Base-by-base conservation (phyloP, 2,113 vertebrate species). In the Dicerorhinus sumatrensis region DNA sequence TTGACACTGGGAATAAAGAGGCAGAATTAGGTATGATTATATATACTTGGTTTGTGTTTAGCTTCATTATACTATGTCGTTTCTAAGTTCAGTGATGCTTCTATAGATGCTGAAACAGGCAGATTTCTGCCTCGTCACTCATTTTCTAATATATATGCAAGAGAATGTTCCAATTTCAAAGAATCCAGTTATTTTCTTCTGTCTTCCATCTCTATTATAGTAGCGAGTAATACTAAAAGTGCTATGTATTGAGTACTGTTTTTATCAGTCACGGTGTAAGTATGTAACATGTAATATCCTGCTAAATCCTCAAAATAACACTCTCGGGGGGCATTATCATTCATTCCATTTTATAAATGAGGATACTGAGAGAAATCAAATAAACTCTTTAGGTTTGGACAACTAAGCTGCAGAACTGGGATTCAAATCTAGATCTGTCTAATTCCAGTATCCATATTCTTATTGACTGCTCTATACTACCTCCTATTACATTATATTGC, bases 331-430 rank as follows among this genome's bases (percentile, higher is more conserved):
- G 54, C 39, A 4, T 60, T 95, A 67, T 75, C 36, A 60, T 79
- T 94, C 12, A 42, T 81, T 75, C 2, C 9, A 76, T 27, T 91
- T 91, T 94, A 56, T 94, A 85, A 94, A 76, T 81, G 14, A 80
- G 10, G n/a, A 62, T 48, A 69, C 14, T 39, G 23, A 73, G 36
- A 67, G 7, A 80, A 85, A 84, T 89, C 58, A 92, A 80, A 48
- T 60, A 48, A 79, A 65, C 21, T 31, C 62, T 85, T 72, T 51
- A 77, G 14, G 1, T 11, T 83, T 93, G 7, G 6, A 73, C 0
- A 23, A 20, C 39, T 84, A 76, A 89, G 21, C 63, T 87, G 31
- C 10, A 84, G 70, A 95, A 80, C 58, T 76, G 58, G 36, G 4
- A 63, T 87, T 79, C 39, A 73, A 96, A 69, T 67, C 33, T 36